A percentile compares a stretch with the other conserved stretches of the same genome.
These are phyloP conservation scores for Ia io DNA, from an alignment of 2,113 vertebrate species.

Conservation along the genomic window DNA sequence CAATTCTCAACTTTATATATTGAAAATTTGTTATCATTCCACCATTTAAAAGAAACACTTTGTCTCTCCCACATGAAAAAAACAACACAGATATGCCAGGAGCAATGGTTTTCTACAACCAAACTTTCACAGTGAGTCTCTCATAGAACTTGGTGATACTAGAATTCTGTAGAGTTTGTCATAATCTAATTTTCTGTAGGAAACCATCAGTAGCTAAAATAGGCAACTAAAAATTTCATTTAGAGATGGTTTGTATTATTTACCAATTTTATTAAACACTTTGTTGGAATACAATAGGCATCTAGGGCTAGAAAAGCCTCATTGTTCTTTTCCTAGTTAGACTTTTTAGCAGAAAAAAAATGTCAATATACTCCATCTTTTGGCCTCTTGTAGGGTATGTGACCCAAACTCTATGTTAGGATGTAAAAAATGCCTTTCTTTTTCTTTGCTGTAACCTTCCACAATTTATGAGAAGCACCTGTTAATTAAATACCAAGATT, in stretches of 20 bases:
- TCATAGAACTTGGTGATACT: background rate
- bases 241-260: conserved; percentile 23
- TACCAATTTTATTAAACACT: conserved; percentile 51
- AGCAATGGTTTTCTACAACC: background rate
- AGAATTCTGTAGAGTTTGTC: conserved; percentile 20
- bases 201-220: conserved; percentile 40
- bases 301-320: conserved; percentile 38
- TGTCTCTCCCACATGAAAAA: background rate
- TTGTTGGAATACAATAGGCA: conserved; percentile 37
- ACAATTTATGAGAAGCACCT: too few species aligned
- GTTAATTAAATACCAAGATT: too few species aligned
- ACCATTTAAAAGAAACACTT: background rate
- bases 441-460: too few species aligned
- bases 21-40: background rate
- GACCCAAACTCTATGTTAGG: background rate
- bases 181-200: background rate
- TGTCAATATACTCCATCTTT: background rate
- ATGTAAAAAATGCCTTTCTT: too few species aligned
- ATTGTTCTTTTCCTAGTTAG: conserved; percentile 44
- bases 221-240: conserved; percentile 41
- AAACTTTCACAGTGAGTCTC: background rate
- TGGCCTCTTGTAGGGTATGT: background rate
- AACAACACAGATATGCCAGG: background rate
- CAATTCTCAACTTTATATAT: background rate
- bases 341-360: conserved; percentile 47